Evolutionary conservation across 2,888 invertebrate genomes (phyloP).

Genomic region (Mayetiola destructor): DNA sequence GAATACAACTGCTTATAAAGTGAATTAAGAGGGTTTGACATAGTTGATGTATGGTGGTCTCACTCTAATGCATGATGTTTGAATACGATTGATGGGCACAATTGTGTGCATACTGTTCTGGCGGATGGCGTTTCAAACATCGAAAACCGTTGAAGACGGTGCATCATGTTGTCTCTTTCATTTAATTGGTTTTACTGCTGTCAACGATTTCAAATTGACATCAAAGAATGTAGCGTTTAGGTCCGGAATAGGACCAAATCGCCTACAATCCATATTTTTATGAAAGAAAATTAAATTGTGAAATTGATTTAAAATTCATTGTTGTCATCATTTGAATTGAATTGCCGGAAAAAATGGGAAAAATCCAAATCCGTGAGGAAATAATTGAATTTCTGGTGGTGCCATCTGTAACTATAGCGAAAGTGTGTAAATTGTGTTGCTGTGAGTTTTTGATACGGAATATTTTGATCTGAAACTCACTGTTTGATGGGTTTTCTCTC

Average conservation of each 20-base stretch:
- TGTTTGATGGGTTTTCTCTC: no score
- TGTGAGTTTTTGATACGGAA: no score
- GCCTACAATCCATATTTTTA: no score
- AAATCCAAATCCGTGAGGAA: background rate
- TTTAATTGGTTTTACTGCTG: background rate
- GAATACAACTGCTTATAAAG: constrained; percentile 11
- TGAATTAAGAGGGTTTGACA: background rate
- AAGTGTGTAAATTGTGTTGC: no score
- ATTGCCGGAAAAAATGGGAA: background rate
- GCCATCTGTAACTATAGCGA: no score
- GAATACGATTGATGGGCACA: background rate
- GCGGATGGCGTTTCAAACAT: no score
- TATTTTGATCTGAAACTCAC: no score
- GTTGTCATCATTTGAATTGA: background rate
- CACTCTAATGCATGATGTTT: background rate
- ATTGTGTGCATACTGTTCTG: background rate
- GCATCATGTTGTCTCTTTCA: no score
- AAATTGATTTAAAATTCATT: background rate
- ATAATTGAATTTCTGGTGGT: background rate
- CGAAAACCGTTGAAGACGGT: background rate
- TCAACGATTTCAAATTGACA: background rate
- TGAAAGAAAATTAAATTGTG: background rate
- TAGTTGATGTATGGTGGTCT: no score
- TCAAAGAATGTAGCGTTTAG: background rate
- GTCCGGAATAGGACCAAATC: no score